phyloP scores from a whole-genome alignment of 92 coral and sea anemone species.

The Plumapathes pennacea region DNA sequence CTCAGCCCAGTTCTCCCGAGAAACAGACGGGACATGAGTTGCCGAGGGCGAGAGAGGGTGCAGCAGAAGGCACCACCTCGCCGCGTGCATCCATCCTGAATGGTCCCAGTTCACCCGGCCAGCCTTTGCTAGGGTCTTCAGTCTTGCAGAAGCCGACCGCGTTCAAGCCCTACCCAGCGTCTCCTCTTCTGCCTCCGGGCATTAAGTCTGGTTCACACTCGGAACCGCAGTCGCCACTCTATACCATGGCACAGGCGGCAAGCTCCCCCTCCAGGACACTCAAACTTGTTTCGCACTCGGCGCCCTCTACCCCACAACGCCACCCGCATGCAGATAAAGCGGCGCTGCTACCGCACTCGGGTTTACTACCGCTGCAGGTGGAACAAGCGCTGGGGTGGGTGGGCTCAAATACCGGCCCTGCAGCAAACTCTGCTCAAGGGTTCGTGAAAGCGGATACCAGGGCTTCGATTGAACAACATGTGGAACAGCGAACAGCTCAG shows the following conservation, averaged over 20 bases:
- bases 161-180: constrained; percentile 65
- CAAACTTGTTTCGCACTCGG: constrained; percentile 55
- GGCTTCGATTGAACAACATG: constrained; percentile 25
- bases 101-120: no score
- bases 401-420: constrained; percentile 3
- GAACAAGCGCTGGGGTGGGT: constrained; percentile 3
- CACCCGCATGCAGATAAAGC: constrained; percentile 55
- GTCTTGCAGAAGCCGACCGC: constrained; percentile 78
- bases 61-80: no score
- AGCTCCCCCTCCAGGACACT: constrained; percentile 20
- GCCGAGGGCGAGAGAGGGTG: no score
- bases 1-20: no score
- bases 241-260: constrained; percentile 7
- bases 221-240: constrained; percentile 73
- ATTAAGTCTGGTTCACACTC: constrained; percentile 66
- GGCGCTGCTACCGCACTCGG: constrained; percentile 33
- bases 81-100: no score
- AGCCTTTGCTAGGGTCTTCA: no score
- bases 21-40: no score
- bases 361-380: constrained; percentile 22
- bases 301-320: constrained; percentile 82
- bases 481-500: neutral
- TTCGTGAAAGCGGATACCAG: constrained; percentile 13
- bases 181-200: constrained; percentile 56
- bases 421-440: constrained; percentile 10